A percentile compares a stretch with the other conserved stretches of the same genome.
Conservation (phyloP, 1,140 invertebrate species). For the Eueides isabella region DNA sequence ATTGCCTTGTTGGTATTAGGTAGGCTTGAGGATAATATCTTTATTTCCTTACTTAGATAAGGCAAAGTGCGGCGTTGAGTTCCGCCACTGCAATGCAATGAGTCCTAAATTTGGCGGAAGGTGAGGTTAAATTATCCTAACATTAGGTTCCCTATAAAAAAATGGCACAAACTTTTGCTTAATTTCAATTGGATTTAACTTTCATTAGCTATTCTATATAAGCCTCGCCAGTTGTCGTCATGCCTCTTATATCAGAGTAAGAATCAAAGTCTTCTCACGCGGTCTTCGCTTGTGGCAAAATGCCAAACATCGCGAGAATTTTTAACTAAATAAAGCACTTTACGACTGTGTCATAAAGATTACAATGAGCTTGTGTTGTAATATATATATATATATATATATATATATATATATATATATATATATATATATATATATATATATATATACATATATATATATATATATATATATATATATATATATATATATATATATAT, state of each 20-base stretch:
- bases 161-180: neutral
- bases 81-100: too few relatives aligned
- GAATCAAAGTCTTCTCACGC: constrained; percentile 9
- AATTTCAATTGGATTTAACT: neutral
- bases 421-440: neutral
- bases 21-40: too few relatives aligned
- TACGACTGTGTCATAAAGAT: constrained; percentile 4
- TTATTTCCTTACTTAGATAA: too few relatives aligned
- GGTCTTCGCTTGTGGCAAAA: constrained; percentile 12
- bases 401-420: neutral
- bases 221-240: neutral
- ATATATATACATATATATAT: neutral
- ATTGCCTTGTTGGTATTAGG: too few relatives aligned
- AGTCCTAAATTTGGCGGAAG: too few relatives aligned
- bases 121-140: too few relatives aligned
- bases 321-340: constrained; percentile 6
- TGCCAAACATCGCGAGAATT: constrained; percentile 19
- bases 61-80: too few relatives aligned
- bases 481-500: neutral
- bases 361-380: neutral
- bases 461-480: neutral
- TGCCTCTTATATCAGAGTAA: neutral
- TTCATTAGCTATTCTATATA: neutral
- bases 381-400: neutral
- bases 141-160: too few relatives aligned